Percentiles rank a stretch among this genome's conserved stretches.
phyloP scores from a whole-genome alignment of 2,113 vertebrate genomes.

The Narcine bancroftii region DNA sequence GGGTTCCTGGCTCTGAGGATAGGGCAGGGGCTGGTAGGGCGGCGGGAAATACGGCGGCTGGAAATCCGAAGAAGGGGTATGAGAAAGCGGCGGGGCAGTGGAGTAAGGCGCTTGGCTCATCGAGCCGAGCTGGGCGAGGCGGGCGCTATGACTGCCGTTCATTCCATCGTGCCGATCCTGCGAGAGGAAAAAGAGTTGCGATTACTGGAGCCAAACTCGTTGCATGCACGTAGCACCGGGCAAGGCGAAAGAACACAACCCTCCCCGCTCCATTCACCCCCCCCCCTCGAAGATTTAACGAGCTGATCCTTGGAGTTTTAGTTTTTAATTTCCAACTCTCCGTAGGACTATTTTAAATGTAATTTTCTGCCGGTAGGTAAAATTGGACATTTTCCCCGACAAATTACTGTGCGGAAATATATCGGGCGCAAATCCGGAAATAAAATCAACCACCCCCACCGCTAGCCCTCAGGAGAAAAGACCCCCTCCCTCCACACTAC shows the following conservation, averaged over 20 bases:
- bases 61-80: constrained; percentile 36
- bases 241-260: not conserved
- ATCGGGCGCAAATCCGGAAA: not conserved
- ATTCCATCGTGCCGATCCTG: constrained; percentile 20
- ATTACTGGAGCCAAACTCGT: not conserved
- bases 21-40: constrained; percentile 39
- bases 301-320: not conserved
- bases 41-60: constrained; percentile 40
- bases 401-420: not conserved
- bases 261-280: not conserved
- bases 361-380: not conserved
- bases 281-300: not conserved
- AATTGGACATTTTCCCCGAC: not conserved
- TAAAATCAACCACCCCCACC: not conserved
- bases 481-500: constrained; percentile 2
- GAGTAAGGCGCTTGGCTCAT: constrained; percentile 19
- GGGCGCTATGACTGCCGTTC: constrained; percentile 29
- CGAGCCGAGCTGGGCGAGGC: constrained; percentile 4
- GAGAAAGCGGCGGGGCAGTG: constrained; percentile 38
- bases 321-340: not conserved
- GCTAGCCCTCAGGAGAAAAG: not conserved
- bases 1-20: constrained; percentile 38
- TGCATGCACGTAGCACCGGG: not conserved
- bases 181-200: not conserved
- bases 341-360: not conserved